Percentiles rank a stretch among this genome's conserved stretches.
phyloP scores from a whole-genome alignment of 30 jellyfish, hydroid and myxozoan species.

The Sanderia malayensis region DNA sequence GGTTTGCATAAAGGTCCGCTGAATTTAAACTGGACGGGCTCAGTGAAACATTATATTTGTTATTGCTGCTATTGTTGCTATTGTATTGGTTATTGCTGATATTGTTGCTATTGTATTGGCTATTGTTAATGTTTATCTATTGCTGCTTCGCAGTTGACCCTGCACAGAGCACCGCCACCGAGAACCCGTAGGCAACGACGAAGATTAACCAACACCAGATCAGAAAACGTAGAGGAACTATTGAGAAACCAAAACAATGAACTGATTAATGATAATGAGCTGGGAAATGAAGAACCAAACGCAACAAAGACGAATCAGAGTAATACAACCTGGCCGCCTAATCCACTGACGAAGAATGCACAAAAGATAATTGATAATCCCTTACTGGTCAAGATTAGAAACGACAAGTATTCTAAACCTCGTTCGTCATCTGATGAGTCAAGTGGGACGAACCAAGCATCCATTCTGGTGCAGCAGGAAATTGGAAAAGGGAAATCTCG shows the following conservation, averaged over 20 bases:
- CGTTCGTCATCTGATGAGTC: background rate
- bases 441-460: background rate
- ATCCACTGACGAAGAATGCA: background rate
- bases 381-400: conserved; percentile 29
- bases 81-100: too few species aligned
- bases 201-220: conserved; percentile 16
- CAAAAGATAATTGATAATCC: conserved; percentile 40
- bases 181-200: conserved; percentile 5
- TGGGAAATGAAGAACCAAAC: background rate
- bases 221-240: conserved; percentile 34
- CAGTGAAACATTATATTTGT: too few species aligned
- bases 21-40: too few species aligned
- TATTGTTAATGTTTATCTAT: too few species aligned
- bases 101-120: too few species aligned
- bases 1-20: too few species aligned
- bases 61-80: too few species aligned
- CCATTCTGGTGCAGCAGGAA: background rate
- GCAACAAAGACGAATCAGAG: background rate
- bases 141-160: conserved; percentile 49
- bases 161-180: conserved; percentile 68
- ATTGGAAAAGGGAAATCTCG: background rate
- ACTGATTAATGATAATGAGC: background rate
- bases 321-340: background rate
- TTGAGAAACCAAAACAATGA: conserved; percentile 18
- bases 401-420: conserved; percentile 22